A percentile compares a stretch with the other conserved stretches of the same genome.
These are phyloP conservation scores for Halesus radiatus DNA, from an alignment of 1,140 invertebrate species.

Conservation along the genomic window DNA sequence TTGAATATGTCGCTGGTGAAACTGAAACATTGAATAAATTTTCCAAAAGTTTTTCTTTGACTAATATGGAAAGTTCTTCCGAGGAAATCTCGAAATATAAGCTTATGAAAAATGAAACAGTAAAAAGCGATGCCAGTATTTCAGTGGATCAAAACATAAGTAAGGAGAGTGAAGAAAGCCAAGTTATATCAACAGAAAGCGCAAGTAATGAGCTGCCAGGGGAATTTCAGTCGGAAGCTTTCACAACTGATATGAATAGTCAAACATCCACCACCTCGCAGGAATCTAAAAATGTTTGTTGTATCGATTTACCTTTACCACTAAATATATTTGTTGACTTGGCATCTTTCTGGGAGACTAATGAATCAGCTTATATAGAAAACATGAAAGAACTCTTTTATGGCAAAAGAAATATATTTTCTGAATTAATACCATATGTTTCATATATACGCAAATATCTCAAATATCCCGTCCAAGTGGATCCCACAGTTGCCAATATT, in stretches of 20 bases:
- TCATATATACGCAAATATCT: conserved; percentile 13
- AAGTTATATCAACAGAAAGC: too few species aligned
- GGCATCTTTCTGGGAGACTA: conserved; percentile 30
- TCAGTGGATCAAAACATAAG: background rate
- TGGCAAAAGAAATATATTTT: conserved; percentile 22
- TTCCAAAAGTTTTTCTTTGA: background rate
- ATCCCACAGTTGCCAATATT: background rate
- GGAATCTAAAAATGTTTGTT: background rate
- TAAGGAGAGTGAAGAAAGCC: too few species aligned
- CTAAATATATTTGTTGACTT: conserved; percentile 1
- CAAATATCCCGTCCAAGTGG: background rate
- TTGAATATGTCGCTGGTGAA: conserved; percentile 71
- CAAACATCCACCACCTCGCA: background rate
- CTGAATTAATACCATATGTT: conserved; percentile 22
- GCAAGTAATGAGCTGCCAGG: background rate
- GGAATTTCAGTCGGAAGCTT: too few species aligned
- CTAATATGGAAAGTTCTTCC: background rate
- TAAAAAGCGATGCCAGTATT: conserved; percentile 1
- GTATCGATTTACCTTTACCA: conserved; percentile 11
- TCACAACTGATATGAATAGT: background rate
- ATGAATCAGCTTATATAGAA: conserved; percentile 26
- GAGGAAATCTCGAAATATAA: conserved; percentile 7
- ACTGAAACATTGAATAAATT: background rate
- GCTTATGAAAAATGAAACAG: conserved; percentile 10
- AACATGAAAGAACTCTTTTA: conserved; percentile 37